Evolutionary conservation across 1,140 invertebrate species (phyloP), one percentile per base, ranked within the genome.

Genomic region (Carposina sasakii): DNA sequence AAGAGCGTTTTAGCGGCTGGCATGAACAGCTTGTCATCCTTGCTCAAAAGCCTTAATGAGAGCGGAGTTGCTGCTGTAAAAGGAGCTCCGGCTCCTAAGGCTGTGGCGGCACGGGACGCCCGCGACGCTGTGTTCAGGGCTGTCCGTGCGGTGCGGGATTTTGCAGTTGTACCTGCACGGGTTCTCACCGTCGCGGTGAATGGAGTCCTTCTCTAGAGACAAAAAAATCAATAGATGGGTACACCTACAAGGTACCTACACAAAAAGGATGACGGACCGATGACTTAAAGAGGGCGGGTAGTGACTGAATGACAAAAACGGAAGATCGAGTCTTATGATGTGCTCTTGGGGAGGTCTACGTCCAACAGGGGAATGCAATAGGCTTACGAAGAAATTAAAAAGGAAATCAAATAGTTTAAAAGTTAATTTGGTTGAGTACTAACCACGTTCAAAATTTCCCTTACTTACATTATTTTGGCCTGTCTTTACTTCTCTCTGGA

Each of bases 1-100:
- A 81, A 83, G 22, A 83, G 52, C 1, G 69, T 79, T 62, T 83
- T 83, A 2, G 76, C 66, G 1, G 71, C 70, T 12, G 79, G 64
- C 6, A 60, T 24, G 52, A 83, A 83, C 1, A 66, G 34, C 50
- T 67, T 73, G 24, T 83, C 77, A 20, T 83, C 72, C 60, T 76
- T 79, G 4, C 54, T 60, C 3, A 76, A 31, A 30, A 79, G 71
- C 15, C 75, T 58, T 1, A 83, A 51, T 3, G 76, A 70, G 12
- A 83, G 50, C 1, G 79, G 76, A 10, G 63, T 61, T 8, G 68
- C 58, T 5, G 63, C 26, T n/a, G 53, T 52, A 34, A 73, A 71
- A 0, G 65, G 28, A 6, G 57, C 58, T 12, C 72, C 76, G 3
- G 59, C 66, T 3, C 63, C 63, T 2, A 77, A 30, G 0, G 76